These are phyloP conservation scores for Erethizon dorsatum DNA, from an alignment of 2,797 vertebrate species.

Conservation along the genomic window DNA sequence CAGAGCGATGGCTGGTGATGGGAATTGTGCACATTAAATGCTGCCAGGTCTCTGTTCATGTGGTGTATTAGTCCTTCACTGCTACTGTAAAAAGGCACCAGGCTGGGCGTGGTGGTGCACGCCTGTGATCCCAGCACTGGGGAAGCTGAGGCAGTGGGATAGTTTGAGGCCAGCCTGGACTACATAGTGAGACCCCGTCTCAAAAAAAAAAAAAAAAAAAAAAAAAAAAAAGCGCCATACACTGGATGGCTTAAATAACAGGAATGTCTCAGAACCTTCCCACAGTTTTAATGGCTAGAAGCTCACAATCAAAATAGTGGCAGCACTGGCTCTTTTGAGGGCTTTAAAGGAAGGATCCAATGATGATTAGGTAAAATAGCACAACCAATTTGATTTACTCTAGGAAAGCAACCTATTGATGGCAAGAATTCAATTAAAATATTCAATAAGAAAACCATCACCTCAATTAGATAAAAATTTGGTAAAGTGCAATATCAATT, in stretches of 20 bases:
- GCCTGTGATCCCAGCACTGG: neutral
- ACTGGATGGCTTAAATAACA: neutral
- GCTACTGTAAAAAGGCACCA: neutral
- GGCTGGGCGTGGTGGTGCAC: no score
- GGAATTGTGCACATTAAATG: neutral
- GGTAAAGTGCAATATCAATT: neutral
- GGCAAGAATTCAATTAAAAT: neutral
- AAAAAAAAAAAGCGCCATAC: neutral
- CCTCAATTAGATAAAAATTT: neutral
- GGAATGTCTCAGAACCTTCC: neutral
- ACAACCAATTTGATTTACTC: neutral
- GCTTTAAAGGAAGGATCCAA: neutral
- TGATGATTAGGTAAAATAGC: neutral
- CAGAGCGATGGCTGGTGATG: neutral
- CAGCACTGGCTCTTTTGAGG: neutral
- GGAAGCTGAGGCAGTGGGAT: neutral
- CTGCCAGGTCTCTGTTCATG: neutral
- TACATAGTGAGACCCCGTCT: neutral
- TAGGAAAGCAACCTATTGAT: neutral
- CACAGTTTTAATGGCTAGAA: neutral
- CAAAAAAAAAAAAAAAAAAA: neutral
- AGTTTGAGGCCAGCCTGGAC: neutral
- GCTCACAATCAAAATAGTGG: neutral
- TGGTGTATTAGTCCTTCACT: neutral
- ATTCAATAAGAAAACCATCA: neutral